A percentile compares a stretch with the other conserved stretches of the same genome.
phyloP scores from a whole-genome alignment of 2,888 invertebrate genomes.

The Ormyrus pomaceus region DNA sequence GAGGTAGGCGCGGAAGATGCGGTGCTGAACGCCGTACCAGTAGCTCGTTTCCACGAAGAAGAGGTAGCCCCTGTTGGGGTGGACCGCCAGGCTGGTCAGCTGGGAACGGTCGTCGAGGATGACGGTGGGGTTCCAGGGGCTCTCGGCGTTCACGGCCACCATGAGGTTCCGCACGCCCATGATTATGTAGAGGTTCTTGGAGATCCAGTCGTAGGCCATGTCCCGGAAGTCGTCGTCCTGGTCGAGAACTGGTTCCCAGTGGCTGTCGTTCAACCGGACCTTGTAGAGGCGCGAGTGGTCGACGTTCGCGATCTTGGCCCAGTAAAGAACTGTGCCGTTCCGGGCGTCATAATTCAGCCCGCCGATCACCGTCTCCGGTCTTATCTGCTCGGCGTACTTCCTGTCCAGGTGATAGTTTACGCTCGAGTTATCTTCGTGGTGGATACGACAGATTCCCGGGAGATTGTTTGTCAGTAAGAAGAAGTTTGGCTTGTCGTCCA shows the following conservation, averaged over 20 bases:
- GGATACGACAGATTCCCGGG: conserved; percentile 48
- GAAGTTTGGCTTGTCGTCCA: conserved; percentile 49
- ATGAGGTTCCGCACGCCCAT: conserved; percentile 53
- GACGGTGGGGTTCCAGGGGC: conserved; percentile 49
- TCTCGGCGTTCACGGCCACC: conserved; percentile 47
- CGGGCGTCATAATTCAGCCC: conserved; percentile 52
- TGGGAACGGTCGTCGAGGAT: conserved; percentile 44
- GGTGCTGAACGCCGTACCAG: conserved; percentile 49
- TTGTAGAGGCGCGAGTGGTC: conserved; percentile 53
- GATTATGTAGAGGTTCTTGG: conserved; percentile 53
- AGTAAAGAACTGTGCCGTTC: conserved; percentile 45
- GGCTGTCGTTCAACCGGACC: conserved; percentile 51
- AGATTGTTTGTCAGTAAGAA: conserved; percentile 46
- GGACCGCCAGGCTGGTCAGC: conserved; percentile 48
- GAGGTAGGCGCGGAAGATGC: conserved; percentile 44
- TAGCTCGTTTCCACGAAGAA: conserved; percentile 52
- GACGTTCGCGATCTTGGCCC: conserved; percentile 52
- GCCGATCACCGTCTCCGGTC: conserved; percentile 48
- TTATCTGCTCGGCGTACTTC: conserved; percentile 52
- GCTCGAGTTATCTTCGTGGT: conserved; percentile 47
- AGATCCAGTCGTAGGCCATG: conserved; percentile 52
- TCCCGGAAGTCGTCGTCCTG: conserved; percentile 56
- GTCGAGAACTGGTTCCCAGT: conserved; percentile 47
- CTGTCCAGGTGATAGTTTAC: conserved; percentile 45
- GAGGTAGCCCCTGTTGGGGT: conserved; percentile 53